Conservation (phyloP, 2,113 vertebrate genomes). For the Drymodes brunneopygia region DNA sequence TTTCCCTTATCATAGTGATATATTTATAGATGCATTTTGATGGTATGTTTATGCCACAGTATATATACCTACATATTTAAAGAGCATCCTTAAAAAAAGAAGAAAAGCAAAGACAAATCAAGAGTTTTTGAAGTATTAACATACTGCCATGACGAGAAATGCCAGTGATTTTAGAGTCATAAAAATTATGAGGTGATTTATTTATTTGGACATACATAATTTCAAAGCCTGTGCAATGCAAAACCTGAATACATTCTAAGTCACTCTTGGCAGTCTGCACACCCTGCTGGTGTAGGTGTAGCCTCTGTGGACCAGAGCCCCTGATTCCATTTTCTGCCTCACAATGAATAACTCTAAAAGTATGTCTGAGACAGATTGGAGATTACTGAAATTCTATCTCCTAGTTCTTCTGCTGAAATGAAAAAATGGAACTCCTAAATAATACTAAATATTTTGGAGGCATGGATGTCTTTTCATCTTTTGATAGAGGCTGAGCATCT, state of each 20-base stretch:
- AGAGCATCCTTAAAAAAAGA: background rate
- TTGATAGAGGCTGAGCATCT: background rate
- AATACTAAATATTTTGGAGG: background rate
- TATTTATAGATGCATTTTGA: background rate
- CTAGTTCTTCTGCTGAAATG: background rate
- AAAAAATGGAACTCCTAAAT: background rate
- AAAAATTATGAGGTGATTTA: background rate
- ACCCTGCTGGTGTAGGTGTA: background rate
- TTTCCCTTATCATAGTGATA: background rate
- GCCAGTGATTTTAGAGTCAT: background rate
- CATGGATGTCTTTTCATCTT: background rate
- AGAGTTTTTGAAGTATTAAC: background rate
- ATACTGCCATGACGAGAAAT: background rate
- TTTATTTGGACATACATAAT: background rate
- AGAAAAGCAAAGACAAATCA: background rate
- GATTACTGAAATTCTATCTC: background rate
- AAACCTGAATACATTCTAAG: background rate
- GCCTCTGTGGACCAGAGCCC: background rate
- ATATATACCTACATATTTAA: background rate
- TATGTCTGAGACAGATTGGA: background rate
- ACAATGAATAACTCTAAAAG: background rate
- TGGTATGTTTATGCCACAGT: background rate
- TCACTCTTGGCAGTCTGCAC: background rate
- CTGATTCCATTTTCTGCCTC: background rate
- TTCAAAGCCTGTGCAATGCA: background rate